Conservation (phyloP, 35 echinoderm and acorn worm species). For the Nesometra sesokonis region DNA sequence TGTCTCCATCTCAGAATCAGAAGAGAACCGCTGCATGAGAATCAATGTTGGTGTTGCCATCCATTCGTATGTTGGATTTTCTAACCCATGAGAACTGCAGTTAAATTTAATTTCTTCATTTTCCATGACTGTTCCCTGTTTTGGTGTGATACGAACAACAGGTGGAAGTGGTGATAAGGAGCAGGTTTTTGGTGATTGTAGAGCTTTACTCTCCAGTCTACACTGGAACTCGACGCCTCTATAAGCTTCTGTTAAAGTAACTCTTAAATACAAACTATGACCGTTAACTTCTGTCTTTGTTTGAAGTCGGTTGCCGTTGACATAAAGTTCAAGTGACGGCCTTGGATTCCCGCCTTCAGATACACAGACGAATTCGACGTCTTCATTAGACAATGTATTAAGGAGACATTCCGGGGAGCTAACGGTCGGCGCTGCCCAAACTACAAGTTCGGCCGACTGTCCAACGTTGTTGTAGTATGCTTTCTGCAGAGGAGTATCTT, state of each 20-base stretch:
- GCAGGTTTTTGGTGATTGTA: neutral
- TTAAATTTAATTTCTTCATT: neutral
- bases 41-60: neutral
- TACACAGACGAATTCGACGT: neutral
- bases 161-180: neutral
- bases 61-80: neutral
- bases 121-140: neutral
- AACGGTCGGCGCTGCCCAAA: neutral
- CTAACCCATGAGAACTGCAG: neutral
- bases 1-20: neutral
- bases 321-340: neutral
- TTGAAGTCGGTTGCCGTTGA: neutral
- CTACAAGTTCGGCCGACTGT: neutral
- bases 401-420: neutral
- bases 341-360: neutral
- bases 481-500: neutral
- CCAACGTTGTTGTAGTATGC: neutral
- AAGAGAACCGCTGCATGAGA: neutral
- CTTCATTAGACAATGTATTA: neutral
- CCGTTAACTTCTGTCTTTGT: neutral
- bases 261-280: neutral
- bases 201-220: neutral
- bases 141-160: neutral
- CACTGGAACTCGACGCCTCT: neutral
- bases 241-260: neutral